Conservation (phyloP, 2,797 vertebrate species). For the Crocidura indochinensis region DNA sequence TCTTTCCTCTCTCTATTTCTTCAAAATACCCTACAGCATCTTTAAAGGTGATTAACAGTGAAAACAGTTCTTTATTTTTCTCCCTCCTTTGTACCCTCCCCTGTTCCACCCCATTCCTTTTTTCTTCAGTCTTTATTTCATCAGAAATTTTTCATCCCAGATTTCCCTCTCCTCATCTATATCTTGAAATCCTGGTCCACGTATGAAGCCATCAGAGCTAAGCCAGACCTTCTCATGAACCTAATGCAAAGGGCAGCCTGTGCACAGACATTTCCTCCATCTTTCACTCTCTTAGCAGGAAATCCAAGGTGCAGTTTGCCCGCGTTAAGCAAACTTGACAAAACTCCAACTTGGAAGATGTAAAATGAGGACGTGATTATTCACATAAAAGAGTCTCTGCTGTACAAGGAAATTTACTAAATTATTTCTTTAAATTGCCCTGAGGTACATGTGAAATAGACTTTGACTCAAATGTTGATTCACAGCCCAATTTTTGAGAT, state of each 20-base stretch:
- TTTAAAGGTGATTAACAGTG: too few relatives aligned
- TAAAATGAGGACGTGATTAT: constrained; percentile 65
- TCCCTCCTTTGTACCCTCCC: fast-evolving
- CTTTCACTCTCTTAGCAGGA: background rate
- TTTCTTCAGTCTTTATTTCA: background rate
- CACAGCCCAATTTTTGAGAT: constrained; percentile 43
- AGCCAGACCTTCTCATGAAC: background rate
- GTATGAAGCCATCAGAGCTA: background rate
- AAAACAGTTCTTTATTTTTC: background rate
- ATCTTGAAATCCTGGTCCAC: background rate
- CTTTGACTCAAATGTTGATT: constrained; percentile 71
- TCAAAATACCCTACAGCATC: too few relatives aligned
- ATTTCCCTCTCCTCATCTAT: background rate
- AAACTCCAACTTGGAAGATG: constrained; percentile 25
- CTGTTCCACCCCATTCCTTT: fast-evolving
- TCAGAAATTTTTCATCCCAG: background rate
- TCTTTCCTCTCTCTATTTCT: too few relatives aligned
- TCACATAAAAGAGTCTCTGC: constrained; percentile 52
- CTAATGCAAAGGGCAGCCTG: background rate
- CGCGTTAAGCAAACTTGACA: constrained; percentile 55
- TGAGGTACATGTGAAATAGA: constrained; percentile 63
- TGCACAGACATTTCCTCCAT: background rate
- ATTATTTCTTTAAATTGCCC: constrained; percentile 68
- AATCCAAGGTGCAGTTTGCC: constrained; percentile 27
- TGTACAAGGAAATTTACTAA: constrained; percentile 63